phyloP scores from a whole-genome alignment of 2,888 invertebrate genomes.

The Troilus luridus region DNA sequence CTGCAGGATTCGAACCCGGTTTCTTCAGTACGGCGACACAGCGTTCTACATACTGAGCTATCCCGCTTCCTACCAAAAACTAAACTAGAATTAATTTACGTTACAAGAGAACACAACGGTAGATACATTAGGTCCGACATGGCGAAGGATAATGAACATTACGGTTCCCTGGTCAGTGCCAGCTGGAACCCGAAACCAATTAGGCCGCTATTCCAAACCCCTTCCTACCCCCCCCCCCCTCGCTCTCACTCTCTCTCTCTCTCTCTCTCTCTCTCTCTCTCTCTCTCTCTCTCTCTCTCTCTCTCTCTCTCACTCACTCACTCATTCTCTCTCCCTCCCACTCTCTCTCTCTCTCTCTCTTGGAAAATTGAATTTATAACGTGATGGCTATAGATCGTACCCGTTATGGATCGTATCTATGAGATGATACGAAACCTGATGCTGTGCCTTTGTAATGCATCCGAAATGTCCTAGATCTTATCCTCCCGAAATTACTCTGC shows the following conservation, averaged over 20 bases:
- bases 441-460: neutral
- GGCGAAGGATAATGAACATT: slow-evolving; percentile 19
- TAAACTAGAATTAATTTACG: neutral
- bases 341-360: neutral
- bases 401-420: neutral
- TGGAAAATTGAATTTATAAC: slow-evolving; percentile 26
- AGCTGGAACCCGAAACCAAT: slow-evolving; percentile 36
- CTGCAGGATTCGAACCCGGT: too few relatives aligned
- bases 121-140: neutral
- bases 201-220: slow-evolving; percentile 5
- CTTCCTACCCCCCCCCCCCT: neutral
- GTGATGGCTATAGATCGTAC: neutral
- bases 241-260: neutral
- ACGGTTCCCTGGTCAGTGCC: neutral
- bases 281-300: neutral
- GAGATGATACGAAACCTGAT: neutral
- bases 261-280: neutral
- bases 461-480: neutral
- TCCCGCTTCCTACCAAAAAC: neutral
- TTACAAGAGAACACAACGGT: neutral
- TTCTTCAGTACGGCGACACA: too few relatives aligned
- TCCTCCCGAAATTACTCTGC: neutral
- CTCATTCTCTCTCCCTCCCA: too few relatives aligned
- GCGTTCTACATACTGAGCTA: too few relatives aligned
- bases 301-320: neutral